phyloP scores from a whole-genome alignment of 2,797 vertebrate species.

The Myoxocephalus aenaeus region DNA sequence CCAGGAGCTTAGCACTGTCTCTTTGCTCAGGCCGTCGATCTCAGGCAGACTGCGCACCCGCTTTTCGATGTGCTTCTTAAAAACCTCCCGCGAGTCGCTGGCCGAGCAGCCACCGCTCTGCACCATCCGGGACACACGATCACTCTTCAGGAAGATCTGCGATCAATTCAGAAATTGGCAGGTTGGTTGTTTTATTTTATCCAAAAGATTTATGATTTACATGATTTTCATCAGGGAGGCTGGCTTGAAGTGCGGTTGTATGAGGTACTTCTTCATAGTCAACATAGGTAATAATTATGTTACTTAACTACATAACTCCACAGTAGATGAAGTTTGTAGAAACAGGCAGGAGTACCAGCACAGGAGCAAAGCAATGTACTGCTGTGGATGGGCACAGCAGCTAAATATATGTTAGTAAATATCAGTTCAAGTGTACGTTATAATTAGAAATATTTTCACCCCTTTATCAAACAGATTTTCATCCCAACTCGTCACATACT shows the following conservation, averaged over 20 bases:
- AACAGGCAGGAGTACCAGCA: too few relatives aligned
- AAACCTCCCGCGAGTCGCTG: slow-evolving; percentile 95
- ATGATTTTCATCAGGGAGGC: not conserved
- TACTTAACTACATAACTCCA: not conserved
- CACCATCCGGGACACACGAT: slow-evolving; percentile 97
- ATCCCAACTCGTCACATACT: too few relatives aligned
- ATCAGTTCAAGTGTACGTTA: too few relatives aligned
- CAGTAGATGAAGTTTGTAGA: not conserved
- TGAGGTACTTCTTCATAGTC: not conserved
- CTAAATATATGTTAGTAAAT: too few relatives aligned
- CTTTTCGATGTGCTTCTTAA: slow-evolving; percentile 99
- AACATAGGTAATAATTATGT: not conserved
- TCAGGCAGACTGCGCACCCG: slow-evolving; percentile 96
- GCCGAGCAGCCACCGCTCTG: slow-evolving; percentile 97
- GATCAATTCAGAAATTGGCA: not conserved
- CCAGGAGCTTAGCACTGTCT: slow-evolving; percentile 99
- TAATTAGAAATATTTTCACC: too few relatives aligned
- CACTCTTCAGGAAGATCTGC: slow-evolving; percentile 97
- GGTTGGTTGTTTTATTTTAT: not conserved
- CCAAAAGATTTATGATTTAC: not conserved
- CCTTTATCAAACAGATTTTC: too few relatives aligned
- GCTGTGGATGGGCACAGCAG: too few relatives aligned
- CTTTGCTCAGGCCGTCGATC: slow-evolving; percentile 98
- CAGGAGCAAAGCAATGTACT: too few relatives aligned
- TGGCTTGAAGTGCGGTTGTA: not conserved